Evolutionary conservation across 2,888 invertebrate species (phyloP).

Genomic region (Idaea straminata): DNA sequence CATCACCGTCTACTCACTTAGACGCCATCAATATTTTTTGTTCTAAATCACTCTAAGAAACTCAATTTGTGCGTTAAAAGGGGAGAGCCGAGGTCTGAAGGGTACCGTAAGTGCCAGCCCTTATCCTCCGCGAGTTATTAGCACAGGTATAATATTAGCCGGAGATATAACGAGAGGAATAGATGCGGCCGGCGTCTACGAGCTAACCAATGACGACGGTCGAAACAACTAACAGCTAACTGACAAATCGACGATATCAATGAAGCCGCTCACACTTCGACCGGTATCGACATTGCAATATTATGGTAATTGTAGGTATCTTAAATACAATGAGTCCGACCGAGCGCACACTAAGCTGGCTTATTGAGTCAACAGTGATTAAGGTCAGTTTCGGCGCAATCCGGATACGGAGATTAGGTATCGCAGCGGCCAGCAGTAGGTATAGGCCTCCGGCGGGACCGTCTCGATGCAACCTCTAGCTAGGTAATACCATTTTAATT

Average conservation of each 20-base stretch:
- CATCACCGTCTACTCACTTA: conserved; percentile 14
- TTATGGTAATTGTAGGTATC: not conserved
- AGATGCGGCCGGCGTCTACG: conserved; percentile 18
- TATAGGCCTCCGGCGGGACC: not conserved
- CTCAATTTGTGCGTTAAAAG: conserved; percentile 62
- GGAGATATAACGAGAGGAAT: conserved; percentile 48
- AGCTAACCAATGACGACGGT: too few relatives aligned
- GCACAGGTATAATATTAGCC: conserved; percentile 54
- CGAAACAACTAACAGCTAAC: not conserved
- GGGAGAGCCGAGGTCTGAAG: conserved; percentile 42
- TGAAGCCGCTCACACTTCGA: not conserved
- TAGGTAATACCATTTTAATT: conserved; percentile 71
- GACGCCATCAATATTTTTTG: conserved; percentile 56
- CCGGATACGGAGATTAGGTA: conserved; percentile 23
- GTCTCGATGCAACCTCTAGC: conserved; percentile 45
- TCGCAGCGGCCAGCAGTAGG: not conserved
- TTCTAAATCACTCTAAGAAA: conserved; percentile 66
- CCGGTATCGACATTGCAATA: not conserved
- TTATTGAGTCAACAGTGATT: conserved; percentile 1
- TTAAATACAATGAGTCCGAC: not conserved
- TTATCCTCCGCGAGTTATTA: conserved; percentile 56
- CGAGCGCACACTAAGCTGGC: not conserved
- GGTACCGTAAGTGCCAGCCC: conserved; percentile 46
- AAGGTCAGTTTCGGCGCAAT: conserved; percentile 13
- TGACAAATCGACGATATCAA: not conserved